Percentiles rank a stretch among this genome's conserved stretches.
Evolutionary conservation across 2,113 vertebrate species (phyloP).

Genomic region (Ptilorrhoa leucosticta): DNA sequence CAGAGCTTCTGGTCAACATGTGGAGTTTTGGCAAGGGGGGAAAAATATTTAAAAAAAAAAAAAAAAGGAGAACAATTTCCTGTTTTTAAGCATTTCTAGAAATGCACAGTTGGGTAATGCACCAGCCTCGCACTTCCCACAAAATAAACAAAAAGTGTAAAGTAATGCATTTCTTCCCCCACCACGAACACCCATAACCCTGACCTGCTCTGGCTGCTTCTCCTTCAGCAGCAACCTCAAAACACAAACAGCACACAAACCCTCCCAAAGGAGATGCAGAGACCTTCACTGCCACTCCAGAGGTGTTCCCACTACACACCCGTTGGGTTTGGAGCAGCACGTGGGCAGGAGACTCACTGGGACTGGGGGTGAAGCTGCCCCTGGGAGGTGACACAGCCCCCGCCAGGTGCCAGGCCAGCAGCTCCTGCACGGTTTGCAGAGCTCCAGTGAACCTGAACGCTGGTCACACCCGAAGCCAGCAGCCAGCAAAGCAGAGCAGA

Average conservation of each 20-base stretch:
- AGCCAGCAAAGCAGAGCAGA: not conserved
- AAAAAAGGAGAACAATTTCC: not conserved
- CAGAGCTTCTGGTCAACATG: not conserved
- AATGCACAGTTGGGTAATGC: constrained; percentile 1
- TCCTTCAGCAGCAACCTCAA: constrained; percentile 8
- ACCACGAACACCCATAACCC: constrained; percentile 15
- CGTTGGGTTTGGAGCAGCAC: not conserved
- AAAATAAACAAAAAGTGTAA: constrained; percentile 37
- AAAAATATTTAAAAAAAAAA: not conserved
- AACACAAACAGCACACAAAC: not conserved
- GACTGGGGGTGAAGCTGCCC: not conserved
- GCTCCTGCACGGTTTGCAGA: not conserved
- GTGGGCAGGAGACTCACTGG: not conserved
- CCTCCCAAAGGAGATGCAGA: not conserved
- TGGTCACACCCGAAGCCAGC: not conserved
- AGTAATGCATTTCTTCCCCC: constrained; percentile 12
- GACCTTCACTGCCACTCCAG: not conserved
- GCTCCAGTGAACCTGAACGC: not conserved
- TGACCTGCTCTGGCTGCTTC: not conserved
- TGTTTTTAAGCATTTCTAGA: constrained; percentile 60
- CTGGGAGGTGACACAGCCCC: not conserved
- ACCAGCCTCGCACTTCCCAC: not conserved
- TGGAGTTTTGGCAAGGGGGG: not conserved
- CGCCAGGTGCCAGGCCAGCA: fast-evolving
- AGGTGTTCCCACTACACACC: not conserved